Evolutionary conservation across 1,140 invertebrate genomes (phyloP).

Genomic region (Microplitis mediator): DNA sequence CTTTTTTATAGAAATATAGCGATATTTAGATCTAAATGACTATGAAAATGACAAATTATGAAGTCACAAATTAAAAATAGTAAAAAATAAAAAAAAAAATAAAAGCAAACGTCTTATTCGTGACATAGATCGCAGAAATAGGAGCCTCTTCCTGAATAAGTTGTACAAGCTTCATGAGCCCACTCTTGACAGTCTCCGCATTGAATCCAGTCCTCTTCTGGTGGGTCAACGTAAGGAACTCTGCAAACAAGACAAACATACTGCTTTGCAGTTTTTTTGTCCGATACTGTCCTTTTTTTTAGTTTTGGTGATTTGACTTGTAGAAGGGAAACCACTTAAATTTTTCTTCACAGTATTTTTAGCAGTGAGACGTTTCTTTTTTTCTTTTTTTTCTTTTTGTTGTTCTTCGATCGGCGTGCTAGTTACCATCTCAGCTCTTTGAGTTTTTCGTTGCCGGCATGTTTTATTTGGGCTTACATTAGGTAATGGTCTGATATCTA

Average conservation of each 20-base stretch:
- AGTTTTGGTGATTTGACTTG: not conserved
- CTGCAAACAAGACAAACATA: slow-evolving; percentile 21
- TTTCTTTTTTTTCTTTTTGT: slow-evolving; percentile 16
- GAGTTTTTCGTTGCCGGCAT: slow-evolving; percentile 8
- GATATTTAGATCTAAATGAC: no score
- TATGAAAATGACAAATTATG: no score
- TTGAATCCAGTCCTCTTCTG: slow-evolving; percentile 24
- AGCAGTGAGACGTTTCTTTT: slow-evolving; percentile 1
- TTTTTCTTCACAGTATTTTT: slow-evolving; percentile 1
- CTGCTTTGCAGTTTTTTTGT: not conserved
- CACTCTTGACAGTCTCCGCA: slow-evolving; percentile 20
- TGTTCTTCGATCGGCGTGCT: slow-evolving; percentile 1
- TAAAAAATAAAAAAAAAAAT: no score
- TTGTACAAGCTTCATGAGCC: slow-evolving; percentile 23
- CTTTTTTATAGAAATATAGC: no score
- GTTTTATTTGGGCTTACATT: slow-evolving; percentile 21
- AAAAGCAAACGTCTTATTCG: no score
- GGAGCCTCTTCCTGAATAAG: not conserved
- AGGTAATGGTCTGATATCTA: slow-evolving; percentile 14
- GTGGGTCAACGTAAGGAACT: slow-evolving; percentile 7
- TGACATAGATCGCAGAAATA: no score
- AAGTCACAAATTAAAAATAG: not conserved
- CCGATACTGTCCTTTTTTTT: slow-evolving; percentile 5
- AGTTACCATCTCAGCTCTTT: slow-evolving; percentile 20
- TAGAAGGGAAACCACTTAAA: not conserved